phyloP scores from a whole-genome alignment of 1,140 invertebrate species.

The Colletes gigas region DNA sequence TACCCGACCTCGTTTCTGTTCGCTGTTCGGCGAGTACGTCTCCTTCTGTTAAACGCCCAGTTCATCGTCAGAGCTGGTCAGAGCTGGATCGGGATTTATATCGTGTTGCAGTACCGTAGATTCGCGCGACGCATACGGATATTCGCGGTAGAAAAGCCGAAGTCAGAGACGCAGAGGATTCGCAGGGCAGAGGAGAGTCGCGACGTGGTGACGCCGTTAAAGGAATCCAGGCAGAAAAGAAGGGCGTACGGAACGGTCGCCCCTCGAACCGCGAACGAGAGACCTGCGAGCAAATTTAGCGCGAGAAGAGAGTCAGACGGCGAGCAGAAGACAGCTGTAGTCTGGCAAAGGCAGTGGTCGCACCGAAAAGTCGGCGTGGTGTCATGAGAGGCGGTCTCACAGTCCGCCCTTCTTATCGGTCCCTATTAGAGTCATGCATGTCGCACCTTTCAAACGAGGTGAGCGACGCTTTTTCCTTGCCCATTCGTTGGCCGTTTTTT shows the following conservation, averaged over 20 bases:
- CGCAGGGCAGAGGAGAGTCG: background rate
- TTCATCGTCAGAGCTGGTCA: slow-evolving; percentile 69
- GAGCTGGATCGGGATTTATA: slow-evolving; percentile 55
- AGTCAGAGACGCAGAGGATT: background rate
- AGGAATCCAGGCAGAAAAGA: background rate
- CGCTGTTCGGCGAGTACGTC: slow-evolving; percentile 23
- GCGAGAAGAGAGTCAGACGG: slow-evolving; percentile 29
- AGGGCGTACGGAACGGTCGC: slow-evolving; percentile 26
- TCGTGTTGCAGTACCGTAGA: slow-evolving; percentile 13
- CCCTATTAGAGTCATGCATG: slow-evolving; percentile 81
- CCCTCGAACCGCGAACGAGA: slow-evolving; percentile 3
- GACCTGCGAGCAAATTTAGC: slow-evolving; percentile 24
- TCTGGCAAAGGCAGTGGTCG: slow-evolving; percentile 69
- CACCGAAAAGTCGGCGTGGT: slow-evolving; percentile 77
- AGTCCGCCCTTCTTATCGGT: slow-evolving; percentile 79
- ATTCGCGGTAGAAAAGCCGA: background rate
- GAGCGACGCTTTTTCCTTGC: slow-evolving; percentile 50
- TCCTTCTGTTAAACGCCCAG: slow-evolving; percentile 61
- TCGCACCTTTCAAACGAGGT: slow-evolving; percentile 81
- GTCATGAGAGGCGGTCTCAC: slow-evolving; percentile 81
- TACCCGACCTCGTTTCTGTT: slow-evolving; percentile 4
- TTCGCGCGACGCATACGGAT: background rate
- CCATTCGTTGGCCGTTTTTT: background rate
- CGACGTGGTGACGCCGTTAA: background rate
- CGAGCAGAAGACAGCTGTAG: slow-evolving; percentile 52